Evolutionary conservation across 1,140 invertebrate species (phyloP).

Genomic region (Wasmannia auropunctata): DNA sequence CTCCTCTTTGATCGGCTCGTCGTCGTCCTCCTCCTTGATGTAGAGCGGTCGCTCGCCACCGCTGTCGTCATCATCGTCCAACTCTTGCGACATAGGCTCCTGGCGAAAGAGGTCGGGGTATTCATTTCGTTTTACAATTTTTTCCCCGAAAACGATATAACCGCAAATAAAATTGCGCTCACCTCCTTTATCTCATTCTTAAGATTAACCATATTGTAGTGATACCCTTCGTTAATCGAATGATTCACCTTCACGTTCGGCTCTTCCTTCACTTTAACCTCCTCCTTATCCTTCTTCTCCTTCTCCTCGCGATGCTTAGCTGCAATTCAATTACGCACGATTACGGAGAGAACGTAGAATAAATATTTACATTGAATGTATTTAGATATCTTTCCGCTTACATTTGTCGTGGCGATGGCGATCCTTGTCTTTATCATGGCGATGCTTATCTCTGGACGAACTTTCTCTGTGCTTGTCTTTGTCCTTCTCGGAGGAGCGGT

Average conservation of each 20-base stretch:
- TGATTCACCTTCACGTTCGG: constrained; percentile 58
- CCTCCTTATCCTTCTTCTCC: constrained; percentile 80
- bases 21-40: constrained; percentile 84
- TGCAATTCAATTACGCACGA: constrained; percentile 48
- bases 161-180: constrained; percentile 33
- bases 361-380: neutral
- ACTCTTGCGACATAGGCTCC: constrained; percentile 79
- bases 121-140: neutral
- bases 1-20: constrained; percentile 75
- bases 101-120: constrained; percentile 23
- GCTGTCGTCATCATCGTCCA: constrained; percentile 84
- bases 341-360: constrained; percentile 9
- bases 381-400: constrained; percentile 60
- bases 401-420: constrained; percentile 84
- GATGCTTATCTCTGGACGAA: constrained; percentile 85
- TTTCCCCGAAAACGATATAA: neutral
- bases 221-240: constrained; percentile 54
- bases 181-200: constrained; percentile 79
- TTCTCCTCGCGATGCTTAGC: constrained; percentile 82
- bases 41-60: constrained; percentile 81
- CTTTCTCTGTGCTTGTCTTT: constrained; percentile 84
- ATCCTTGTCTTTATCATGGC: constrained; percentile 87
- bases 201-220: constrained; percentile 8
- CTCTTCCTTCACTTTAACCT: constrained; percentile 73
- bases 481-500: constrained; percentile 84